Evolutionary conservation across 2,113 vertebrate genomes (phyloP), one percentile per base, ranked within the genome.

Genomic region (Ceratotherium simum): DNA sequence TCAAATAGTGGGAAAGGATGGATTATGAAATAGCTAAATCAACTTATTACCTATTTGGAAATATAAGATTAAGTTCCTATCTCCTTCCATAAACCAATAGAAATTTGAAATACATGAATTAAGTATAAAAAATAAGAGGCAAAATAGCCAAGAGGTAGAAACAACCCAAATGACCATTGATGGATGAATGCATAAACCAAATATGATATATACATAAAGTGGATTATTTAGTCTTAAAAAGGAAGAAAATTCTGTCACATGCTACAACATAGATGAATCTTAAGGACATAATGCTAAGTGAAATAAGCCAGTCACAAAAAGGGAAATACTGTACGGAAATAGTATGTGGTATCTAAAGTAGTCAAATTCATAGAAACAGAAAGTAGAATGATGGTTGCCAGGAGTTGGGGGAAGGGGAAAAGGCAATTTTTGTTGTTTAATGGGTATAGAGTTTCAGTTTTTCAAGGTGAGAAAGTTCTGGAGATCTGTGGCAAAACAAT

Each of bases 91-190:
- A 27, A 88, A 54, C 6, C 31, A 67, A 75, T 21, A 31, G 73
- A 80, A 96, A 89, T 85, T 72, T 80, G 46, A 94, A 97, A 62
- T 80, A 85, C 54, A 86, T 65, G 31, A 93, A 84, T 54, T 65
- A 64, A 86, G 69, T 67, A 11, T 79, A 56, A 93, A 96, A 95
- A 93, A 56, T 51, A 81, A 92, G 51, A 56, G 42, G 60, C 8
- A 81, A n/a, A 89, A 65, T 17, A 69, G 51, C 25, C 65, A 95
- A 80, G 51, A 93, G 33, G 29, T 79, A 17, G 69, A 95, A 87
- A 58, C 36, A 93, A 87, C n/a, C 51, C 27, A 79, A 82, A 83
- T 23, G 27, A 82, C 18, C 48, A 73, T 13, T 8, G 39, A 51
- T 58, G 62, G 62, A 94, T 79, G 36, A 73, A 56, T 58, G 75